Base-by-base conservation (phyloP, 2,888 invertebrate species). In the Perizoma affinitatum region DNA sequence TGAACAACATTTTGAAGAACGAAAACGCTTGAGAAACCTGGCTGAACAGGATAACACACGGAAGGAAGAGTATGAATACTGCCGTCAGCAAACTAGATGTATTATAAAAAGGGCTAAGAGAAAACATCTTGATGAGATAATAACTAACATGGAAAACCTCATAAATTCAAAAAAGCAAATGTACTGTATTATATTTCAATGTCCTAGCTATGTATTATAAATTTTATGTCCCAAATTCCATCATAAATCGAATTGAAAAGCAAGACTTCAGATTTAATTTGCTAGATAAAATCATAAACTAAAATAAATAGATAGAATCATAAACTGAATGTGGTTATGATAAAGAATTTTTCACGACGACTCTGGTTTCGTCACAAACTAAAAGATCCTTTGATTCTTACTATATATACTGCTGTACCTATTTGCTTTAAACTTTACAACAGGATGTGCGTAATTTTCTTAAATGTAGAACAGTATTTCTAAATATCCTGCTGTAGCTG, bases 381-480 rank as follows among this genome's bases (percentile, higher is more conserved):
- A 36, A 50, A 55, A 34, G 38, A 33, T 43, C 40, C 38, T 60
- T 45, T 48, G 11, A 50, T 54, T 54, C 10, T 10, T 22, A 58
- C 43, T 47, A 54, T 58, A 57, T 22, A 35, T 46, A 44, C 9
- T 4, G 9, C 8, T n/a, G 8, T 40, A 38, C 47, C 46, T 54
- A 48, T 41, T 53, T 22, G 40, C 42, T 47, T 54, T 52, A 35
- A 36, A 8, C 34, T 73, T 71, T 74, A 76, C 64, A 65, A 73
- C 75, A 73, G 79, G 80, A 82, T 78, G 69, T 74, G 68, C 69
- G 72, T 78, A 73, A 76, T 80, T 83, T 78, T 80, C 75, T 82
- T 68, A 78, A 68, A 71, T 74, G 68, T 71, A 70, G 46, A 71
- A 67, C 70, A 68, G 76, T 80, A 79, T 82, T 83, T 82, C 74